These are phyloP conservation scores for Zaprionus inermis DNA, from an alignment of 1,140 invertebrate species.

Conservation along the genomic window DNA sequence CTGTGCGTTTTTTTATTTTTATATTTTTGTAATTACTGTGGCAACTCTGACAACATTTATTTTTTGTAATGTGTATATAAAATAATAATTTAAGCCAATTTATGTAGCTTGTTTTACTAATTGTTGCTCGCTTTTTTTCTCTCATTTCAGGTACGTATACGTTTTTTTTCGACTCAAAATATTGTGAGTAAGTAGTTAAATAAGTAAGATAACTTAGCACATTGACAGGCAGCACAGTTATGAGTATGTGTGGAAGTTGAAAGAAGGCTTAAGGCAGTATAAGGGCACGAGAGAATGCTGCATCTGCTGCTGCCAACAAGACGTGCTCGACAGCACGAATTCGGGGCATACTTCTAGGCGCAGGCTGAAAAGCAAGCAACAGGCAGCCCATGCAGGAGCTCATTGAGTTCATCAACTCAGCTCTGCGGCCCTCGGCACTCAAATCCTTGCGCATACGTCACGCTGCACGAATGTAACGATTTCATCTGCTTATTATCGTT, in stretches of 20 bases:
- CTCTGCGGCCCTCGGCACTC: constrained; percentile 21
- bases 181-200: constrained; percentile 11
- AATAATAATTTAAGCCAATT: background rate
- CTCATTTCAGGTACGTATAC: constrained; percentile 69
- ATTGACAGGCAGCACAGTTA: constrained; percentile 61
- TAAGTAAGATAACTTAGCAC: background rate
- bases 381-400: background rate
- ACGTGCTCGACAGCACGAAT: constrained; percentile 14
- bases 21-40: constrained; percentile 42
- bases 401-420: constrained; percentile 46
- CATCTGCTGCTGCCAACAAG: background rate
- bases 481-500: constrained; percentile 66
- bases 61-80: no score
- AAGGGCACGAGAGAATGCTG: background rate
- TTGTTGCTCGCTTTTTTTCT: constrained; percentile 34
- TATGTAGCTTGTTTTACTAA: constrained; percentile 30
- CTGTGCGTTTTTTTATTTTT: constrained; percentile 68
- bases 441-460: constrained; percentile 27
- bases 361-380: background rate
- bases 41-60: background rate
- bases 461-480: constrained; percentile 53
- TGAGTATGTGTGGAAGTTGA: constrained; percentile 62
- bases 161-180: constrained; percentile 31
- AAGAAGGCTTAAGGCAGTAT: constrained; percentile 53
- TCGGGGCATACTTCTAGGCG: constrained; percentile 19